Evolutionary conservation across 2,113 vertebrate species (phyloP), one percentile per base, ranked within the genome.

Genomic region (Tor tambroides): DNA sequence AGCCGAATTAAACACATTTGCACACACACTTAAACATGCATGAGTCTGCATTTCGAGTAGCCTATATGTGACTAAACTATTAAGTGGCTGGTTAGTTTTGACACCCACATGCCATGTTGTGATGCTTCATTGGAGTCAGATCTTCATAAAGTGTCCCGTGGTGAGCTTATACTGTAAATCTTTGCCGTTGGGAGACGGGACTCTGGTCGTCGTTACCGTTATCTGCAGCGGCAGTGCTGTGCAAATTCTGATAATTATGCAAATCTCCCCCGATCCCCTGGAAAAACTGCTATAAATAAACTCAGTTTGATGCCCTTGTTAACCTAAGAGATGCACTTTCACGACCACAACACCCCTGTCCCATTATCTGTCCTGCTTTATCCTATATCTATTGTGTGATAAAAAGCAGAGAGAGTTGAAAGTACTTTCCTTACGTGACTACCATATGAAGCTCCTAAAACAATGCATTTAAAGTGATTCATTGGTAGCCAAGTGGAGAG

Each of bases 401-500:
- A 87, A 69, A 76, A 54, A 80, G 38, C 46, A 4, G 15, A 84
- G 32, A 61, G 54, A 75, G 69, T 59, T 59, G 28, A 38, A 76
- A 30, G 21, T 32, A 51, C 54, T 46, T 67, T 21, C 56, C 4
- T 30, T 80, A 11, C 67, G 43, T 87, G 85, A 84, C 81, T 80
- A 84, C 67, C 56, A 85, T 89, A 74, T n/a, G 72, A 32, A 32
- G 15, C 65, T 11, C 69, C 23, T 3, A 54, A 84, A 89, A 89
- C 81, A 87, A 84, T 89, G 75, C 75, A 84, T 87, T 89, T 84
- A 65, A 83, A 83, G 80, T 79, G 41, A 71, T 82, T 87, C 49
- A 80, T 49, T 80, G 71, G 59, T 56, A 41, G 26, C 17, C 21
- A 26, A 43, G 78, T 23, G 43, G 46, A 38, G 21, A 15, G 74